These are phyloP conservation scores for Tachina grossa DNA, from an alignment of 2,888 invertebrate species.

Conservation along the genomic window DNA sequence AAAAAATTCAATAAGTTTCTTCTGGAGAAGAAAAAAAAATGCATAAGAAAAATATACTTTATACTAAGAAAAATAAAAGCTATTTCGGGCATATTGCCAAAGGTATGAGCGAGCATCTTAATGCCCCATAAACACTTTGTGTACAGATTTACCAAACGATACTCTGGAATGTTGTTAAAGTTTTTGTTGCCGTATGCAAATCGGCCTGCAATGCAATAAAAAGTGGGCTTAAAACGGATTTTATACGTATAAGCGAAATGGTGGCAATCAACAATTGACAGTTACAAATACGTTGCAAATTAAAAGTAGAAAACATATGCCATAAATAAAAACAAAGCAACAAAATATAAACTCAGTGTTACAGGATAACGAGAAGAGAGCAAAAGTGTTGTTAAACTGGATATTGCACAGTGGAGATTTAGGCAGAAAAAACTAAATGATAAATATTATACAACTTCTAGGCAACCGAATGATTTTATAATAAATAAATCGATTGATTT, in stretches of 20 bases:
- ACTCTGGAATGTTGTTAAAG: constrained; percentile 50
- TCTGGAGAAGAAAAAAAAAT: constrained; percentile 8
- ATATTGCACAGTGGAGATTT: constrained; percentile 46
- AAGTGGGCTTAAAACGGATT: constrained; percentile 54
- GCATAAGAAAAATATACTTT: background rate
- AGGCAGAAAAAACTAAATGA: no score
- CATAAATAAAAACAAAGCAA: constrained; percentile 26
- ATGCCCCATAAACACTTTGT: constrained; percentile 67
- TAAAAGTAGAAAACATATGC: constrained; percentile 64
- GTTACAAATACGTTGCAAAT: constrained; percentile 73
- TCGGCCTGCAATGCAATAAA: constrained; percentile 54
- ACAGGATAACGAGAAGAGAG: background rate
- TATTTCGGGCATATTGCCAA: constrained; percentile 25
- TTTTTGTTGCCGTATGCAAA: constrained; percentile 49
- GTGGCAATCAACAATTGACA: constrained; percentile 72
- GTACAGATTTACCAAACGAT: constrained; percentile 62
- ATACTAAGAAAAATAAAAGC: constrained; percentile 11
- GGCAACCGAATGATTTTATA: no score
- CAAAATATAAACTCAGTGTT: background rate
- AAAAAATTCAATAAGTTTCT: constrained; percentile 62
- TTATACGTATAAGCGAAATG: constrained; percentile 47
- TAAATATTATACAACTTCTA: no score
- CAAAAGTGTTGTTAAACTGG: constrained; percentile 24
- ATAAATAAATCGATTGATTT: no score
- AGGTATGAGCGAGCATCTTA: constrained; percentile 48